Evolutionary conservation across 2,797 vertebrate species (phyloP).

Genomic region (Botia kubotai): DNA sequence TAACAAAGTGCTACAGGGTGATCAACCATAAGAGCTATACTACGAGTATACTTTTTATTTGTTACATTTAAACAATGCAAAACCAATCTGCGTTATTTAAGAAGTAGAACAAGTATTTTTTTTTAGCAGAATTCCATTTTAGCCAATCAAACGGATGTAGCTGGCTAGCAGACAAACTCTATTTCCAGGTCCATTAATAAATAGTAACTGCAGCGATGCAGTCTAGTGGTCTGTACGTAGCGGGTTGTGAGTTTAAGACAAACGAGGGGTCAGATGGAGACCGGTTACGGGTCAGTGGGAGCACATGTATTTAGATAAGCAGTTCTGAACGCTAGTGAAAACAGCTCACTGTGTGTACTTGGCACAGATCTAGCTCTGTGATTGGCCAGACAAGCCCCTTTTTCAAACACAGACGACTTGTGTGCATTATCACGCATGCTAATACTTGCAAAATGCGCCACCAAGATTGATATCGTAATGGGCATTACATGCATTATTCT

Average conservation of each 20-base stretch:
- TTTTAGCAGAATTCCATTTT: neutral
- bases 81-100: neutral
- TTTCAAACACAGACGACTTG: conserved; percentile 61
- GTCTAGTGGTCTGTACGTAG: neutral
- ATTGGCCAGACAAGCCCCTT: conserved; percentile 45
- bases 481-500: conserved; percentile 1
- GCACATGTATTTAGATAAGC: conserved; percentile 24
- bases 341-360: conserved; percentile 49
- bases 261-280: conserved; percentile 24
- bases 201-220: neutral
- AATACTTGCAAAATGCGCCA: conserved; percentile 33
- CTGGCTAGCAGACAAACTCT: neutral
- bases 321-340: conserved; percentile 32
- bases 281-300: conserved; percentile 15
- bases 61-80: no score
- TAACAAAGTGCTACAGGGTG: no score
- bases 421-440: conserved; percentile 55
- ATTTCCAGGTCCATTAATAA: conserved; percentile 1
- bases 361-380: conserved; percentile 60
- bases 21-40: no score
- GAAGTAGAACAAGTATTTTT: neutral
- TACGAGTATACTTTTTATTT: no score
- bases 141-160: neutral
- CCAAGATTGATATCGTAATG: neutral
- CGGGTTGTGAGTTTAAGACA: neutral